These are phyloP conservation scores for Unio pictorum DNA, from an alignment of 2,888 invertebrate genomes.

Conservation along the genomic window DNA sequence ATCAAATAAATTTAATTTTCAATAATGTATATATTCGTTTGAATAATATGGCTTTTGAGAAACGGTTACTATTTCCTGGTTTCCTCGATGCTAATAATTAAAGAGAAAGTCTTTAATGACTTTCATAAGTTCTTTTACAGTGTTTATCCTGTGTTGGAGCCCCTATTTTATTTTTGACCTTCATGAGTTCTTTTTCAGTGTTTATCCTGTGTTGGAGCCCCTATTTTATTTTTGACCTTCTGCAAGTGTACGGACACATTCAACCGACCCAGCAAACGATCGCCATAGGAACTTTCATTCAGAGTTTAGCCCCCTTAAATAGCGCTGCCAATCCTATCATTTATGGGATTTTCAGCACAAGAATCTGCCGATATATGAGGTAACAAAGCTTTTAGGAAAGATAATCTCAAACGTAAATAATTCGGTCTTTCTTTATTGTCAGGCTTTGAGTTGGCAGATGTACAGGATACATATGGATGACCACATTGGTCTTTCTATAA, in stretches of 20 bases:
- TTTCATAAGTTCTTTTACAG: conserved; percentile 75
- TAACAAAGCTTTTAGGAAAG: conserved; percentile 70
- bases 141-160: conserved; percentile 95
- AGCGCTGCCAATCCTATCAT: conserved; percentile 95
- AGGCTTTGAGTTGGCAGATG: too few relatives aligned
- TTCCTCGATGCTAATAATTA: too few relatives aligned
- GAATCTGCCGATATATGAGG: conserved; percentile 88
- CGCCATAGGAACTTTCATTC: conserved; percentile 90
- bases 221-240: conserved; percentile 91
- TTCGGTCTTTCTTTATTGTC: too few relatives aligned
- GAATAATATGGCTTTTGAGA: too few relatives aligned
- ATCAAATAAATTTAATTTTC: too few relatives aligned
- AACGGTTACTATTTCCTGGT: too few relatives aligned
- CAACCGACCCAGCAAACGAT: conserved; percentile 85
- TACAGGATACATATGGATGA: too few relatives aligned
- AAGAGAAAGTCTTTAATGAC: too few relatives aligned
- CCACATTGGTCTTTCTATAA: too few relatives aligned
- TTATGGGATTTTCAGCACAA: conserved; percentile 92
- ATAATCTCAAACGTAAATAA: too few relatives aligned
- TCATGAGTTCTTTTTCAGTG: conserved; percentile 77
- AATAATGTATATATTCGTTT: too few relatives aligned
- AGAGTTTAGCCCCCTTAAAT: conserved; percentile 91
- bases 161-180: conserved; percentile 94
- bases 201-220: conserved; percentile 97
- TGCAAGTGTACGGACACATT: conserved; percentile 81